Evolutionary conservation across 2,113 vertebrate species (phyloP), one percentile per base, ranked within the genome.

Genomic region (Sminthopsis crassicaudata): DNA sequence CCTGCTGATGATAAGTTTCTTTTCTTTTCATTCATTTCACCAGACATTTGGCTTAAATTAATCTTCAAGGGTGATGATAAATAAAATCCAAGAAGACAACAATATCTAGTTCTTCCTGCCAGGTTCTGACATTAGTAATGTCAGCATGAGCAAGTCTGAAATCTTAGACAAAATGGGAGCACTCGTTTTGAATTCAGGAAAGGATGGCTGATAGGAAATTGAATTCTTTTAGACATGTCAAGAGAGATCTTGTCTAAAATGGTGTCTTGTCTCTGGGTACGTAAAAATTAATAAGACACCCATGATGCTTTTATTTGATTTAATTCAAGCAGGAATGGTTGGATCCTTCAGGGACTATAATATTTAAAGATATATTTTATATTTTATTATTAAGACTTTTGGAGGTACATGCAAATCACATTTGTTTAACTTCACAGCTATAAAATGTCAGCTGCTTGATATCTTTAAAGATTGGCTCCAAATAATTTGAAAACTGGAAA

Each of bases 331-430:
- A 89, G 94, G 93, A 94, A 60, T 1, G 0, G 8, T 91, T 88
- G 36, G 52, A 93, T 90, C 89, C 92, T 96, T 92, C 94, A 36
- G 50, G 46, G 88, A 91, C 52, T 42, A 46, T 22, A 95, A 53
- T 96, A 94, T 90, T 89, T 92, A 91, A 98, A 95, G 89, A 94
- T 95, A 89, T 22, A 91, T 89, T 97, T 97, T 84, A 96, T n/a
- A n/a, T n/a, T n/a, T n/a, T n/a, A n/a, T 50, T 97, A 90, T 42
- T 25, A 52, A 94, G 16, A 22, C 54, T 94, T 96, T 14, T 53
- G 96, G 53, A 96, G 50, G 53, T 48, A 9, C 53, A 54, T 46
- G 26, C 0, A 88, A 94, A 53, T 84, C 93, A 36, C 46, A 76
- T 67, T 92, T 97, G 46, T 96, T 94, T 96, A 96, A 90, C 96